phyloP scores from a whole-genome alignment of 2,113 vertebrate species.

The Formicarius rufipectus region DNA sequence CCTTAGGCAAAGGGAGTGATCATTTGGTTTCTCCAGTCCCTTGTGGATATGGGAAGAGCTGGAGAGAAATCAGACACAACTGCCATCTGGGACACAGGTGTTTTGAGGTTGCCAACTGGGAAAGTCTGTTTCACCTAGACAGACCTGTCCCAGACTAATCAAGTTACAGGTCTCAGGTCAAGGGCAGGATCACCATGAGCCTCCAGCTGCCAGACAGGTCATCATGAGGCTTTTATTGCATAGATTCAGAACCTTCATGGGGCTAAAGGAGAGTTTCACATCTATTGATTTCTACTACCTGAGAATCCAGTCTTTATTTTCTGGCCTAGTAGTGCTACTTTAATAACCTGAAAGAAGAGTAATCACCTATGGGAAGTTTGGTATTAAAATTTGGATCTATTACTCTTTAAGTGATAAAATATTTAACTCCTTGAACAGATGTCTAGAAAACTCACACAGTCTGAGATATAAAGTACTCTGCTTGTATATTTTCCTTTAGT shows the following conservation, averaged over 20 bases:
- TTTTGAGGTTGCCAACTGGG: neutral
- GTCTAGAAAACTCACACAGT: neutral
- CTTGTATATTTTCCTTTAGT: neutral
- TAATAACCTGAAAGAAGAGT: neutral
- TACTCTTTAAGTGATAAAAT: neutral
- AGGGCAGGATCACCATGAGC: neutral
- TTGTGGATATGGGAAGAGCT: neutral
- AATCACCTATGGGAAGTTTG: neutral
- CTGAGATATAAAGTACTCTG: neutral
- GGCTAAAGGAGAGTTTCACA: neutral
- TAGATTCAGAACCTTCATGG: neutral
- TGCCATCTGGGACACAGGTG: fast-evolving
- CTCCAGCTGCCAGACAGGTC: neutral
- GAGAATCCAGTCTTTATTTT: neutral
- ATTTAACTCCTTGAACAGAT: neutral
- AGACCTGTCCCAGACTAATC: neutral
- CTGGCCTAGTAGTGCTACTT: neutral
- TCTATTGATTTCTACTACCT: neutral
- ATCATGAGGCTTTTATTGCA: neutral
- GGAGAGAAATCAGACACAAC: neutral
- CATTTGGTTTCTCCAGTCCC: neutral
- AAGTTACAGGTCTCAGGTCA: neutral
- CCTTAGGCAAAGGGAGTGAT: neutral
- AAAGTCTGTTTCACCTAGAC: neutral
- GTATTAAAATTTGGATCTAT: neutral